Base-by-base conservation (phyloP, 2,797 vertebrate species). In the Phrynocephalus vlangalii region DNA sequence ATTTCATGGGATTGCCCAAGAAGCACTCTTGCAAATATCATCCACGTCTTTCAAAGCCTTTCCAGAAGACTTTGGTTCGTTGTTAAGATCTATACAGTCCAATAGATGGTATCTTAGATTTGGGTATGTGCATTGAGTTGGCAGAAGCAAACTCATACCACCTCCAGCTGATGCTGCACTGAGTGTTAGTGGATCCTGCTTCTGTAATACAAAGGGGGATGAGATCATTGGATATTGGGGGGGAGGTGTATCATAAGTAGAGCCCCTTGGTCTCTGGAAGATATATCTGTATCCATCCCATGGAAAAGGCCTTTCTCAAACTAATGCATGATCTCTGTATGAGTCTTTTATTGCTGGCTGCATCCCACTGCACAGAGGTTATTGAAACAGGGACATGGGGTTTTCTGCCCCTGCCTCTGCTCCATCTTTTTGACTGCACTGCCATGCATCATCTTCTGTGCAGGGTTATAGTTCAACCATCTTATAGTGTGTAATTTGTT, bases 401-500 rank as follows among this genome's bases (percentile, higher is more conserved):
- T 83, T 93, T 75, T 91, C 76, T 71, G 85, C 89, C 79, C 88
- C 52, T 87, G 60, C 84, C 83, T 38, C 44, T 88, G n/a, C 33
- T 80, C 18, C 44, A 0, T 48, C 50, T 63, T 86, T 93, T 90
- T 83, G 88, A 86, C 68, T 88, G 30, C 70, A 22, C 81, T 88
- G 24, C 75, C 86, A 3, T 0, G 0, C 1, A 33, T 87, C 50
- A 1, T 77, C 68, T 67, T 82, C 56, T 77, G 60, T 2, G 8
- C 2, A 10, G 83, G 79, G 79, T 90, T 84, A 26, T 85, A 79
- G 26, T 70, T 3, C 50, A 76, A 33, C 30, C 44, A 70, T 60
- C 85, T 92, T 88, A 50, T 44, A 63, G 8, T 56, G 33, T 22
- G 44, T 85, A 50, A 70, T 33, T 66, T 79, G 52, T 81, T 86